Conservation (phyloP, 2,888 invertebrate genomes). For the Auanema sp. region DNA sequence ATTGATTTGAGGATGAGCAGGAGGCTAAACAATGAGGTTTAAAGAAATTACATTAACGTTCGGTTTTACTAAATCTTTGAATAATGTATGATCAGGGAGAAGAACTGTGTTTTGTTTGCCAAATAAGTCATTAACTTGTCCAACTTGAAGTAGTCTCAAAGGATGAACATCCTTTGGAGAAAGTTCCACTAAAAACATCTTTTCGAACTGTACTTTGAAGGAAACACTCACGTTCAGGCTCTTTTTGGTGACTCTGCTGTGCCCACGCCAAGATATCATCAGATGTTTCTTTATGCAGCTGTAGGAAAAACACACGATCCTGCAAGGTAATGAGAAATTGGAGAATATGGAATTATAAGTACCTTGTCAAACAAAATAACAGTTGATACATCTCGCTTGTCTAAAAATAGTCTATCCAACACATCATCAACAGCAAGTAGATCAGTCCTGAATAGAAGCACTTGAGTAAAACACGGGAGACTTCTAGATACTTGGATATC, state of each 20-base stretch:
- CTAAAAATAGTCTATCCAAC: slow-evolving; percentile 2
- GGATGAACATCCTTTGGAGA: slow-evolving; percentile 44
- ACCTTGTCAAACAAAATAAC: slow-evolving; percentile 21
- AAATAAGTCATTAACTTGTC: slow-evolving; percentile 34
- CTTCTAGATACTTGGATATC: slow-evolving; percentile 16
- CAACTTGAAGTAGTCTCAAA: slow-evolving; percentile 45
- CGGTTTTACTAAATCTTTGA: slow-evolving; percentile 20
- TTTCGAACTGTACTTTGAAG: neutral
- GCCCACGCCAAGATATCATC: slow-evolving; percentile 27
- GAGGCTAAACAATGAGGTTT: neutral
- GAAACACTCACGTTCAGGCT: slow-evolving; percentile 23
- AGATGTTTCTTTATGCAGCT: slow-evolving; percentile 19
- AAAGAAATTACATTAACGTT: too few species aligned
- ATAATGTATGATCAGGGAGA: slow-evolving; percentile 52
- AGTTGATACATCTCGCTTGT: slow-evolving; percentile 3
- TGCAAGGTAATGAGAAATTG: slow-evolving; percentile 7
- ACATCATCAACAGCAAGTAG: slow-evolving; percentile 3
- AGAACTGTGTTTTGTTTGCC: slow-evolving; percentile 52
- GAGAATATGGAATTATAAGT: neutral
- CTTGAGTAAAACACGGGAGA: neutral
- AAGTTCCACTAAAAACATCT: slow-evolving; percentile 26
- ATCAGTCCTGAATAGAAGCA: neutral
- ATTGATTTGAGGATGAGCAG: slow-evolving; percentile 19
- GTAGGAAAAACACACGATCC: slow-evolving; percentile 7
- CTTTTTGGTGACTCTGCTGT: slow-evolving; percentile 8